phyloP scores from a whole-genome alignment of 2,888 invertebrate species.

The Scrobipalpa atriplicella region DNA sequence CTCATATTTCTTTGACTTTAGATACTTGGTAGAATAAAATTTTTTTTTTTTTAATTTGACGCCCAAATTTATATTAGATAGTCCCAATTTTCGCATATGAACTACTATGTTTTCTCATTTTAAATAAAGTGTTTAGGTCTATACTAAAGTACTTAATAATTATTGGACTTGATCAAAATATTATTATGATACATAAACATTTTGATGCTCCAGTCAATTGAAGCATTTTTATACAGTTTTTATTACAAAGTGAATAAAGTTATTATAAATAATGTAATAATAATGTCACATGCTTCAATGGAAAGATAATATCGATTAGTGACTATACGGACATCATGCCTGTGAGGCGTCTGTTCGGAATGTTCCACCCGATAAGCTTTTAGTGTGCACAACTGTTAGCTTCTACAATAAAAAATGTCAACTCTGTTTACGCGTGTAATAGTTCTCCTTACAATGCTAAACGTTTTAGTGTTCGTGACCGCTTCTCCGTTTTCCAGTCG shows the following conservation, averaged over 20 bases:
- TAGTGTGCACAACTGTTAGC: conserved; percentile 46
- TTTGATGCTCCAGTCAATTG: too few relatives aligned
- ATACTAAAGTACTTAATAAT: too few relatives aligned
- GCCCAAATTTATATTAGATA: too few relatives aligned
- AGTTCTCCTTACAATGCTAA: conserved; percentile 56
- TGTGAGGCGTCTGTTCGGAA: conserved; percentile 41
- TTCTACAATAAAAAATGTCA: conserved; percentile 62
- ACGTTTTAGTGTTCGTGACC: conserved; percentile 52
- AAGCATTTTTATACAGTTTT: too few relatives aligned
- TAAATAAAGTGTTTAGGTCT: too few relatives aligned
- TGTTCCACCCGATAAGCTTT: conserved; percentile 54
- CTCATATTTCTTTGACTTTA: too few relatives aligned
- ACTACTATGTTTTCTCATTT: too few relatives aligned
- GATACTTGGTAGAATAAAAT: too few relatives aligned
- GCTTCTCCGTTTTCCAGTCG: conserved; percentile 52
- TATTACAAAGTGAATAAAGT: not conserved
- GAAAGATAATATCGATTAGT: conserved; percentile 28
- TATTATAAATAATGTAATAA: not conserved
- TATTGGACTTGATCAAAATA: too few relatives aligned
- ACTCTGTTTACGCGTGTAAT: conserved; percentile 61
- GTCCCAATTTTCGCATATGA: too few relatives aligned
- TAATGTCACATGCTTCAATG: not conserved
- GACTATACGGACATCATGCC: conserved; percentile 27
- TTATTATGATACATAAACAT: too few relatives aligned
- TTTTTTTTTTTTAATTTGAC: too few relatives aligned